These are phyloP conservation scores for Arvicola amphibius DNA, from an alignment of 2,797 vertebrate species.

Conservation along the genomic window DNA sequence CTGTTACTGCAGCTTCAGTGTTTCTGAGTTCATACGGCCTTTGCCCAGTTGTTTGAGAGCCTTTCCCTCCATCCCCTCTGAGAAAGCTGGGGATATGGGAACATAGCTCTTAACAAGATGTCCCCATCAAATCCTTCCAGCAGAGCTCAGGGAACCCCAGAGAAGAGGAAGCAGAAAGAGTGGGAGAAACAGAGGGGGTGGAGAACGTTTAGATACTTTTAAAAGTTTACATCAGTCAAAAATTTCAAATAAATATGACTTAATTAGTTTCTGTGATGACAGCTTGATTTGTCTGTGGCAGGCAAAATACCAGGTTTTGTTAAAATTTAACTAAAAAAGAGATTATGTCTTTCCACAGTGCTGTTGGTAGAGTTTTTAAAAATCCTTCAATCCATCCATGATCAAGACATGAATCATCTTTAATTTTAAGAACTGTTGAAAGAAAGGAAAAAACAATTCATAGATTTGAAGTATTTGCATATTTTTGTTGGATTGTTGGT, in stretches of 20 bases:
- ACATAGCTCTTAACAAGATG: neutral
- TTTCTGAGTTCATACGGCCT: neutral
- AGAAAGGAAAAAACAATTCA: constrained; percentile 32
- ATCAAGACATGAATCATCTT: neutral
- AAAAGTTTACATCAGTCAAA: neutral
- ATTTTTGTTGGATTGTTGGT: neutral
- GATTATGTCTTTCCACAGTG: neutral
- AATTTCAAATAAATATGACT: neutral
- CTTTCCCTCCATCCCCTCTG: neutral
- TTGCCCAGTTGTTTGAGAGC: too few relatives aligned
- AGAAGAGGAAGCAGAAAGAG: too few relatives aligned
- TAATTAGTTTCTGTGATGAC: neutral
- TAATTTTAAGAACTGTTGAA: neutral
- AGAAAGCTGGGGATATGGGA: too few relatives aligned
- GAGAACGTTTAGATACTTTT: neutral
- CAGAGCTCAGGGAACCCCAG: too few relatives aligned
- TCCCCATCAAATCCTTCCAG: neutral
- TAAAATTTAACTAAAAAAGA: neutral
- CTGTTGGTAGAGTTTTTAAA: neutral
- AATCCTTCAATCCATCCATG: neutral
- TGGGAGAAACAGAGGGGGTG: too few relatives aligned
- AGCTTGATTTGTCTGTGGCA: neutral
- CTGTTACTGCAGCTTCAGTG: neutral
- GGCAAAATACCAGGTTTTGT: neutral
- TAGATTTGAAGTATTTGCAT: neutral